phyloP scores from a whole-genome alignment of 2,888 invertebrate genomes.

The Cosmorhoe ocellata region DNA sequence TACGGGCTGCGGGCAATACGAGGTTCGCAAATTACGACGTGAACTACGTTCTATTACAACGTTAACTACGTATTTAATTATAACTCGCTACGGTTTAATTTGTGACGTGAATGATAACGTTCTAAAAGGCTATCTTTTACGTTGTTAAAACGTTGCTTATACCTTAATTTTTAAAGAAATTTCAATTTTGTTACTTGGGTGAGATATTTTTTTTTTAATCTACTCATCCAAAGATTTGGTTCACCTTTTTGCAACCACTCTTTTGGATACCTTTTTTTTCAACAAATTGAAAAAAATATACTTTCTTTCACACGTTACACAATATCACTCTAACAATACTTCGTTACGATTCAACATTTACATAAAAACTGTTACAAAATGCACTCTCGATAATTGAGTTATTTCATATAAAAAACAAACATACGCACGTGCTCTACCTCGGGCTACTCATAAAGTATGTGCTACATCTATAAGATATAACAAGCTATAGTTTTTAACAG shows the following conservation, averaged over 20 bases:
- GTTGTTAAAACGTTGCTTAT: background rate
- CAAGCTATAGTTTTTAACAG: background rate
- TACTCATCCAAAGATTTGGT: too few relatives aligned
- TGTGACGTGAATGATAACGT: conserved; percentile 20
- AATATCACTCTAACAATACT: conserved; percentile 5
- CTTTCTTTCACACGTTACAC: background rate
- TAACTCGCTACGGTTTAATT: conserved; percentile 26
- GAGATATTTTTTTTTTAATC: too few relatives aligned
- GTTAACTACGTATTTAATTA: conserved; percentile 31
- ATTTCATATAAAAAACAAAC: conserved; percentile 33
- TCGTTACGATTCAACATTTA: conserved; percentile 26
- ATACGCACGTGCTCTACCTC: conserved; percentile 32
- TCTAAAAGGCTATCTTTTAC: conserved; percentile 19
- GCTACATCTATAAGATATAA: background rate
- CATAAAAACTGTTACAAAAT: conserved; percentile 20
- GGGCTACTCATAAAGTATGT: conserved; percentile 14
- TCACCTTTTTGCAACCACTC: too few relatives aligned
- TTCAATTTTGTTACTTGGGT: background rate
- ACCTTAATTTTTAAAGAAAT: background rate
- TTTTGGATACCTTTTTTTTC: too few relatives aligned
- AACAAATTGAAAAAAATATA: too few relatives aligned
- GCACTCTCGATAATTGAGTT: conserved; percentile 32
- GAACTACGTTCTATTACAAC: conserved; percentile 27
- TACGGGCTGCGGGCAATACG: conserved; percentile 35
- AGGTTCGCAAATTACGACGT: conserved; percentile 32